These are phyloP conservation scores for Turritopsis rubra DNA, from an alignment of 30 jellyfish, hydroid and myxozoan genomes.

Conservation along the genomic window DNA sequence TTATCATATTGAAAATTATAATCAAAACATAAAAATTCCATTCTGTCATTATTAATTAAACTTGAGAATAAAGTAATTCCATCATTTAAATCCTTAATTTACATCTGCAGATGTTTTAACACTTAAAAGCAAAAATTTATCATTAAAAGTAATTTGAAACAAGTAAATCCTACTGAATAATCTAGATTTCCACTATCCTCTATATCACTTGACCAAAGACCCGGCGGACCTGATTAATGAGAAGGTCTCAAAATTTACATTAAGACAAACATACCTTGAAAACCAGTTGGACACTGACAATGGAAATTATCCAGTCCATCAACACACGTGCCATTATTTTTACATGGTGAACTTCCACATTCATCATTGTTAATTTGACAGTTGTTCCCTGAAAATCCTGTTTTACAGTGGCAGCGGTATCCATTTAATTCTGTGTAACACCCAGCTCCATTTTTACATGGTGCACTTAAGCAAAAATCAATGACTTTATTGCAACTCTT, in stretches of 20 bases:
- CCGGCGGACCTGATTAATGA: not conserved
- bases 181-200: not conserved
- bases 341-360: constrained; percentile 73
- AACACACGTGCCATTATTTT: constrained; percentile 60
- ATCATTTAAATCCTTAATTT: no score
- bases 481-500: constrained; percentile 46
- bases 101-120: no score
- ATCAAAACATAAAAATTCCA: no score
- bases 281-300: constrained; percentile 76
- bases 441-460: constrained; percentile 69
- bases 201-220: not conserved
- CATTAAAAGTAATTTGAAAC: no score
- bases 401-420: constrained; percentile 60
- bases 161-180: not conserved
- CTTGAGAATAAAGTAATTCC: no score
- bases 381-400: constrained; percentile 60
- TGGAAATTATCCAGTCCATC: constrained; percentile 34
- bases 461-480: constrained; percentile 62
- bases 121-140: no score
- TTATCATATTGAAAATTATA: no score
- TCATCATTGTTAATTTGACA: constrained; percentile 56
- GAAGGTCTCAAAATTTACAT: not conserved
- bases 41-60: no score
- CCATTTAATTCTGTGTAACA: constrained; percentile 40
- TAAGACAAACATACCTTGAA: constrained; percentile 23